A percentile compares a stretch with the other conserved stretches of the same genome.
Conservation (phyloP, 2,797 vertebrate genomes). For the Erethizon dorsatum region DNA sequence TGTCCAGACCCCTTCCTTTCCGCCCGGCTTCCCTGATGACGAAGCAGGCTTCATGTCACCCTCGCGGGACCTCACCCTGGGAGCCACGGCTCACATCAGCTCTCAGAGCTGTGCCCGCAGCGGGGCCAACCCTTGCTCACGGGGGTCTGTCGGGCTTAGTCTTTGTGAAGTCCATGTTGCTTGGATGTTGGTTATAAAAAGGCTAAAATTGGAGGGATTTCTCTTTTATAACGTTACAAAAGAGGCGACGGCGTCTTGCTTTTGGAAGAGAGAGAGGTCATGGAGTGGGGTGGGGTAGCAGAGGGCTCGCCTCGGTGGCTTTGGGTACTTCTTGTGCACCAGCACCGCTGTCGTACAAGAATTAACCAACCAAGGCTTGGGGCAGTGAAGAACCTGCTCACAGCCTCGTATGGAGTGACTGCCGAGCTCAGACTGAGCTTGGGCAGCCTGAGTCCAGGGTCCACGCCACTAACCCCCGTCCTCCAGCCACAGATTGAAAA, state of each 20-base stretch:
- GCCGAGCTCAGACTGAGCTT: not conserved
- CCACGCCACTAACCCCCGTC: not conserved
- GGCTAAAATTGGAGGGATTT: constrained; percentile 20
- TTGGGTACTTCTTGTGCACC: not conserved
- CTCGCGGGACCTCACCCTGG: not conserved
- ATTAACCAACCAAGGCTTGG: not conserved
- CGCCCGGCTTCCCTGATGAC: constrained; percentile 12
- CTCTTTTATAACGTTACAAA: not conserved
- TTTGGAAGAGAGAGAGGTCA: not conserved
- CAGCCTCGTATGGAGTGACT: not conserved
- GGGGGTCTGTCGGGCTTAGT: not conserved
- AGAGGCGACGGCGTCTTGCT: not conserved
- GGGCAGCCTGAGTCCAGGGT: not conserved
- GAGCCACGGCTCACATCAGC: not conserved
- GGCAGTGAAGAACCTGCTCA: not conserved
- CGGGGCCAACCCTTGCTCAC: not conserved
- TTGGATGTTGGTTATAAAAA: not conserved
- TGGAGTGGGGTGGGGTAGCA: too few relatives aligned
- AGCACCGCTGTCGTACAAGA: not conserved
- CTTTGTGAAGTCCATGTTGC: constrained; percentile 12
- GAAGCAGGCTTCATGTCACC: not conserved
- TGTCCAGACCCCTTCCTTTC: constrained; percentile 11
- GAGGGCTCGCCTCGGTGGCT: not conserved
- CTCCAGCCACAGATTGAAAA: not conserved
- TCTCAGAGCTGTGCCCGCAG: not conserved